These are phyloP conservation scores for Gonocerus acuteangulatus DNA, from an alignment of 2,888 invertebrate genomes.

Conservation along the genomic window DNA sequence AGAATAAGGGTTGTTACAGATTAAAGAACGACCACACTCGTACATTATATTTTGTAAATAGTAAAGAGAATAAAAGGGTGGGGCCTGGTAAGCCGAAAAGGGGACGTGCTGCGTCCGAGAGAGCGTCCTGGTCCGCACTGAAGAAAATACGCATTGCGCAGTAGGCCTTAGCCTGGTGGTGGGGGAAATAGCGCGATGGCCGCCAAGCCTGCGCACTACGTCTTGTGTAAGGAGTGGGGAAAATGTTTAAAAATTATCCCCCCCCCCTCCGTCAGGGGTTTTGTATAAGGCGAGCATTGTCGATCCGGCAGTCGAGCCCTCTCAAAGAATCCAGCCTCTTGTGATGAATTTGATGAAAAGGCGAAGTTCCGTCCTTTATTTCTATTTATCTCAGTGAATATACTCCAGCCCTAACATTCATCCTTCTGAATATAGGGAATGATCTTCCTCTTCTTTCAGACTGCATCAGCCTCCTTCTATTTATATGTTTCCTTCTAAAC, in stretches of 20 bases:
- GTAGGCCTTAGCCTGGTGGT: neutral
- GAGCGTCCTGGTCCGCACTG: conserved; percentile 4
- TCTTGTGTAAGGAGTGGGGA: neutral
- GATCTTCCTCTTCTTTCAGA: too few relatives aligned
- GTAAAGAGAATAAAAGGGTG: neutral
- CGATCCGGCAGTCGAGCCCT: neutral
- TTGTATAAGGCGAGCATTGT: conserved; percentile 16
- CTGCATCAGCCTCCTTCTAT: too few relatives aligned
- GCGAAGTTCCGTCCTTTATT: too few relatives aligned
- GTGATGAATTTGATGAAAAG: too few relatives aligned
- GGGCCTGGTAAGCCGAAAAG: neutral
- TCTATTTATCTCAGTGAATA: too few relatives aligned
- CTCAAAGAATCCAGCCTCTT: neutral
- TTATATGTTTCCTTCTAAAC: too few relatives aligned
- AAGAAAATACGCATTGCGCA: conserved; percentile 19
- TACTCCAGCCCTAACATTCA: neutral
- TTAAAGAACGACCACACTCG: too few relatives aligned
- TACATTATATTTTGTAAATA: too few relatives aligned
- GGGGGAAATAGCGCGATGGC: conserved; percentile 30
- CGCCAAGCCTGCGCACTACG: conserved; percentile 21
- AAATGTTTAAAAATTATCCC: conserved; percentile 17
- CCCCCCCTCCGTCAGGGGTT: neutral
- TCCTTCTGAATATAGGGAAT: neutral
- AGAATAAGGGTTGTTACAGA: too few relatives aligned
- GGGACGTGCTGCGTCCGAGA: too few relatives aligned